Percentiles rank a stretch among this genome's conserved stretches.
phyloP scores from a whole-genome alignment of 1,140 invertebrate genomes.

The Pseudomyrmex dendroicus region DNA sequence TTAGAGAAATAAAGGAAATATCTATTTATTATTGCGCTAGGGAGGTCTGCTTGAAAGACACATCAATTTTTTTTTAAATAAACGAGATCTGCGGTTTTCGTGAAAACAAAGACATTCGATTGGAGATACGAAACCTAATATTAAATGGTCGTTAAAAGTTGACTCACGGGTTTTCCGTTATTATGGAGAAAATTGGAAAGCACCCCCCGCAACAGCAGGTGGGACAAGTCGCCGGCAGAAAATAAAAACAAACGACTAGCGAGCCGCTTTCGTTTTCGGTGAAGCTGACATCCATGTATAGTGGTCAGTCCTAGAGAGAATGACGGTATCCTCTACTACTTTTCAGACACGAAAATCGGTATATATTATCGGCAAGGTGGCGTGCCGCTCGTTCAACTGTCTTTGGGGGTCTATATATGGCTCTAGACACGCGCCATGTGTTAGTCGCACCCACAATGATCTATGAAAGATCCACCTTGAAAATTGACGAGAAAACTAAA shows the following conservation, averaged over 20 bases:
- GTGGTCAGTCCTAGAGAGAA: constrained; percentile 63
- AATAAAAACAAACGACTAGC: constrained; percentile 30
- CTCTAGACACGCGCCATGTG: constrained; percentile 79
- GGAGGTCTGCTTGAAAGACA: constrained; percentile 40
- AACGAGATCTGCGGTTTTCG: constrained; percentile 8
- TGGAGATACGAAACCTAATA: constrained; percentile 45
- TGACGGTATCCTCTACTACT: constrained; percentile 61
- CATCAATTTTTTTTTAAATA: constrained; percentile 48
- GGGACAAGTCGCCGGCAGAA: constrained; percentile 64
- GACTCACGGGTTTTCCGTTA: constrained; percentile 52
- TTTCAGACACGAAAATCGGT: constrained; percentile 74
- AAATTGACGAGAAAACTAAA: constrained; percentile 39
- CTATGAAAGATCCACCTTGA: constrained; percentile 58
- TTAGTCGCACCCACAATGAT: constrained; percentile 69
- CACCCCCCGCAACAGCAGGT: constrained; percentile 75
- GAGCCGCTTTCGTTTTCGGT: constrained; percentile 51
- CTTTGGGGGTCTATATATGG: constrained; percentile 67
- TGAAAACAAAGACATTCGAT: constrained; percentile 67
- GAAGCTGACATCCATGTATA: constrained; percentile 52
- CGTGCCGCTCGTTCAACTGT: constrained; percentile 68
- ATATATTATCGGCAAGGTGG: constrained; percentile 80
- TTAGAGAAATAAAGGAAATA: not conserved
- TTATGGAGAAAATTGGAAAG: constrained; percentile 67
- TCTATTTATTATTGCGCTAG: not conserved
- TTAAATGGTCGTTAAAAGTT: constrained; percentile 69